Evolutionary conservation across 1,140 invertebrate genomes (phyloP).

Genomic region (Aphaenogaster rudis): DNA sequence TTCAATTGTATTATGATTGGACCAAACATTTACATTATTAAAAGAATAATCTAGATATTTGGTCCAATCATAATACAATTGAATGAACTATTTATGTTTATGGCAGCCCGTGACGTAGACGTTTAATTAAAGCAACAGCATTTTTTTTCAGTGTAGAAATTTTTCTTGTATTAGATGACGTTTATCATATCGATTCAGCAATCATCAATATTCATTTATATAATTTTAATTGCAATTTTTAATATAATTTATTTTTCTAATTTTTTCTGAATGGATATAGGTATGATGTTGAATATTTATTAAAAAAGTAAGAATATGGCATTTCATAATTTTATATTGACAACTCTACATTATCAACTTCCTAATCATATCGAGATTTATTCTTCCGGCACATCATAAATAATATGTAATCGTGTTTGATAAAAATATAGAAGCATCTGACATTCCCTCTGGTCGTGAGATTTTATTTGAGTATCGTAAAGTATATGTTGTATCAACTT

Average conservation of each 20-base stretch:
- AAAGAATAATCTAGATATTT: too few relatives aligned
- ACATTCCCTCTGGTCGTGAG: background rate
- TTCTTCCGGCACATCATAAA: background rate
- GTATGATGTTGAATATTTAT: background rate
- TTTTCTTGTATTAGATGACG: background rate
- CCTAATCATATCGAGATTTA: background rate
- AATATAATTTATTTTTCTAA: background rate
- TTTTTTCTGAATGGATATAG: background rate
- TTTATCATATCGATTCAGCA: background rate
- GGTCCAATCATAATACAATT: too few relatives aligned
- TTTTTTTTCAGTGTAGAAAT: background rate
- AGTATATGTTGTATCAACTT: background rate
- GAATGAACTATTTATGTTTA: too few relatives aligned
- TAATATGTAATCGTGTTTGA: background rate
- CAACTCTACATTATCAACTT: background rate
- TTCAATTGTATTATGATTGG: too few relatives aligned
- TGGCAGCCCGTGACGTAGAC: too few relatives aligned
- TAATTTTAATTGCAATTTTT: background rate
- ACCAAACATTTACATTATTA: too few relatives aligned
- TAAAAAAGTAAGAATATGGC: background rate
- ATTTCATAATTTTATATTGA: background rate
- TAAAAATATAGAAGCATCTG: background rate
- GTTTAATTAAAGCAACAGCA: too few relatives aligned
- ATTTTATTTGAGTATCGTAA: slow-evolving; percentile 18
- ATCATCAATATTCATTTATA: background rate